Evolutionary conservation across 2,888 invertebrate species (phyloP).

Genomic region (Neoaliturus tenellus): DNA sequence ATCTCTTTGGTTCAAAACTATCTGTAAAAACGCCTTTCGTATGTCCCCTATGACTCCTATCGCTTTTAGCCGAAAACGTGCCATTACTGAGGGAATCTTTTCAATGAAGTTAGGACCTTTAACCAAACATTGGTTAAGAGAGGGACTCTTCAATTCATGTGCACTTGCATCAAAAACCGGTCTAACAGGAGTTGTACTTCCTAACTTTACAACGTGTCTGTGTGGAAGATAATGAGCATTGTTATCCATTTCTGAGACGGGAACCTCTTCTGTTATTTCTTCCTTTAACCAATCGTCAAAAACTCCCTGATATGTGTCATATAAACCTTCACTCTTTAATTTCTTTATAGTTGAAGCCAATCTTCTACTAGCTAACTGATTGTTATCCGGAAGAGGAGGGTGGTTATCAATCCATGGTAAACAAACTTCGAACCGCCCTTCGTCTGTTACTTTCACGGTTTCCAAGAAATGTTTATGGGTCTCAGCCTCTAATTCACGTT

Average conservation of each 20-base stretch:
- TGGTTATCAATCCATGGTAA: conserved; percentile 69
- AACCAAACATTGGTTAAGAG: conserved; percentile 65
- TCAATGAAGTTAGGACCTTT: conserved; percentile 64
- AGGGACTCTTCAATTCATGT: conserved; percentile 41
- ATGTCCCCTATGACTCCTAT: too few relatives aligned
- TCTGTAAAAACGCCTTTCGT: too few relatives aligned
- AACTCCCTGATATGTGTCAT: conserved; percentile 65
- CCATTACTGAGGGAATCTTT: conserved; percentile 59
- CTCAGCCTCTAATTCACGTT: neutral
- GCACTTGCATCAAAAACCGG: conserved; percentile 65
- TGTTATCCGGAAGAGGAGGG: conserved; percentile 67
- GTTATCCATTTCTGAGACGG: conserved; percentile 52
- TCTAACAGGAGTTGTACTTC: conserved; percentile 59
- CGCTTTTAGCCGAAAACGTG: too few relatives aligned
- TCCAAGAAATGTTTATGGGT: conserved; percentile 57
- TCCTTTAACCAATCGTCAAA: conserved; percentile 66
- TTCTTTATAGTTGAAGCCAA: conserved; percentile 64
- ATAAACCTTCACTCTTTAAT: conserved; percentile 62
- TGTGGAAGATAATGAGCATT: conserved; percentile 59
- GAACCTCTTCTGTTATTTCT: conserved; percentile 62
- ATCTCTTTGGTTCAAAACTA: too few relatives aligned
- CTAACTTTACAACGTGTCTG: conserved; percentile 59
- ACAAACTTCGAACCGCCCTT: conserved; percentile 68
- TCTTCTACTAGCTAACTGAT: conserved; percentile 65
- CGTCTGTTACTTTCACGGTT: conserved; percentile 65